phyloP scores from a whole-genome alignment of 1,140 invertebrate species.

The Pristionchus pacificus region DNA sequence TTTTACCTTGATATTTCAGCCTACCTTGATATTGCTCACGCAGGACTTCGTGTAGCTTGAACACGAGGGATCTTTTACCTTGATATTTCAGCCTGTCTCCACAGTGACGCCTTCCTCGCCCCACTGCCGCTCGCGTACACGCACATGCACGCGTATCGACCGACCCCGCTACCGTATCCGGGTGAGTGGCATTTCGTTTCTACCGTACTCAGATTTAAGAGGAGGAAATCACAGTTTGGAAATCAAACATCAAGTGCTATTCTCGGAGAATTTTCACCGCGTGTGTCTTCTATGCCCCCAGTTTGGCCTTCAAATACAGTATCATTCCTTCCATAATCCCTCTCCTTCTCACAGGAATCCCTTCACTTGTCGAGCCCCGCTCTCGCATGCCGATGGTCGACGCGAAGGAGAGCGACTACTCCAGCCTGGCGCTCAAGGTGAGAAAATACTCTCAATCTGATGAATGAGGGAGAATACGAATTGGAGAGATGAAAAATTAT shows the following conservation, averaged over 20 bases:
- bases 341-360: background rate
- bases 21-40: no score
- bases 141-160: conserved; percentile 21
- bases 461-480: no score
- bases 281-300: background rate
- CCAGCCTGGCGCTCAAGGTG: background rate
- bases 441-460: background rate
- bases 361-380: background rate
- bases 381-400: background rate
- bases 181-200: no score
- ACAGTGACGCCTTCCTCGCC: conserved; percentile 17
- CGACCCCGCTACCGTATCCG: conserved; percentile 3
- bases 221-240: no score
- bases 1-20: no score
- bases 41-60: no score
- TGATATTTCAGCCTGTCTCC: conserved; percentile 34
- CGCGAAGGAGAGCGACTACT: background rate
- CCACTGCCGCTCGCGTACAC: conserved; percentile 10
- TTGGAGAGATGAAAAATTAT: background rate
- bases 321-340: no score
- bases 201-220: no score
- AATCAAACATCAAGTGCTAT: no score
- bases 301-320: background rate
- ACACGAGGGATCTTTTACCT: no score
- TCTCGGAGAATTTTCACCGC: background rate